phyloP scores from a whole-genome alignment of 2,888 invertebrate species.

The Caenorhabditis sulstoni region DNA sequence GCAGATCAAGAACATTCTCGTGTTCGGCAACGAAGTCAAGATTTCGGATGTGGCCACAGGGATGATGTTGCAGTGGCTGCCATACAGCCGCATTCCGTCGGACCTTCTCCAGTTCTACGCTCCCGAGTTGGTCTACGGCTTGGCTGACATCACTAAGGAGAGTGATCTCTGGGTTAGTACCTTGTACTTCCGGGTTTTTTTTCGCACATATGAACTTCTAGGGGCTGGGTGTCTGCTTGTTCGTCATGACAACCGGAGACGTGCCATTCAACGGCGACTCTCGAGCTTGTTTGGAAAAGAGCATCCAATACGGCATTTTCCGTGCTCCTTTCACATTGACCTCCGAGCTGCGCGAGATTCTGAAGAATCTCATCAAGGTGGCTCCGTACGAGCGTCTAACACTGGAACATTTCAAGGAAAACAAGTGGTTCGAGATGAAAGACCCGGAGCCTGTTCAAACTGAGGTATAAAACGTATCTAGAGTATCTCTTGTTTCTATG shows the following conservation, averaged over 20 bases:
- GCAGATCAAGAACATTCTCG: constrained; percentile 18
- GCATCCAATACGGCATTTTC: too few species aligned
- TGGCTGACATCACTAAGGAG: neutral
- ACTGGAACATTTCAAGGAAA: too few species aligned
- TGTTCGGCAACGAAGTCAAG: constrained; percentile 7
- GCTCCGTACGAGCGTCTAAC: too few species aligned
- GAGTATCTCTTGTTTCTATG: too few species aligned
- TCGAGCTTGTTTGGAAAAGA: too few species aligned
- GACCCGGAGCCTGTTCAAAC: neutral
- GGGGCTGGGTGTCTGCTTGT: constrained; percentile 7
- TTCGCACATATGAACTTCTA: neutral
- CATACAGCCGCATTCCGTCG: too few species aligned
- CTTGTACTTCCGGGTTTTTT: neutral
- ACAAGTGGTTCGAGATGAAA: neutral
- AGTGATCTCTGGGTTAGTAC: constrained; percentile 29
- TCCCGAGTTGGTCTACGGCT: constrained; percentile 7
- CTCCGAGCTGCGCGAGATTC: too few species aligned
- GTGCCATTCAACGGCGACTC: neutral
- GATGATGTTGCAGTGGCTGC: too few species aligned
- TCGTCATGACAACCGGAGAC: constrained; percentile 1
- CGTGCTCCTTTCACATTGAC: too few species aligned
- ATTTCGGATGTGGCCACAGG: constrained; percentile 6
- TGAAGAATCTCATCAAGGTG: too few species aligned
- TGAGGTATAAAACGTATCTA: too few species aligned
- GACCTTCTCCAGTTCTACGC: neutral